Evolutionary conservation across 2,888 invertebrate species (phyloP).

Genomic region (Epicampocera succincta): DNA sequence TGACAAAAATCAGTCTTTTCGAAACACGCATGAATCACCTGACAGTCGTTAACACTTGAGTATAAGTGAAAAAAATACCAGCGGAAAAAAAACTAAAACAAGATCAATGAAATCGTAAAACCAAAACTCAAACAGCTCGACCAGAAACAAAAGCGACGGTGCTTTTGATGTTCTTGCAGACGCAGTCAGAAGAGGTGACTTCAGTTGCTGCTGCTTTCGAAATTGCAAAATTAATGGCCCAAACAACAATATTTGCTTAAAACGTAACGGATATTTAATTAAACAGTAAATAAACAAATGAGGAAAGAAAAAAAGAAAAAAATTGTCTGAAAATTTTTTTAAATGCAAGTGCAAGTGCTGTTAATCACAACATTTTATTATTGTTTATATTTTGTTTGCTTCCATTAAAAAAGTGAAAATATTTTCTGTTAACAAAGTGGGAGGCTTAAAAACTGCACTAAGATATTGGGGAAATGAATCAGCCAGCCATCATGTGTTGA

Average conservation of each 20-base stretch:
- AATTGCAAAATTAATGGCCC: no score
- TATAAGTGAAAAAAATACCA: not conserved
- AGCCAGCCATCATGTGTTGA: no score
- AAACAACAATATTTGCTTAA: conserved; percentile 2
- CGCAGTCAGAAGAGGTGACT: not conserved
- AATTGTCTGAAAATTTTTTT: not conserved
- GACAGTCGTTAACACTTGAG: conserved; percentile 49
- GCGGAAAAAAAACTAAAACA: not conserved
- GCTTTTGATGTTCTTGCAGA: conserved; percentile 14
- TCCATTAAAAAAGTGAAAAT: conserved; percentile 4
- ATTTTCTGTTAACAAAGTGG: conserved; percentile 13
- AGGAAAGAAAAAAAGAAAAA: not conserved
- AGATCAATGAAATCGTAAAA: conserved; percentile 35
- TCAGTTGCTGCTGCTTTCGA: not conserved
- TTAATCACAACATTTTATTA: not conserved
- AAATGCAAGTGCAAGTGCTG: conserved; percentile 57
- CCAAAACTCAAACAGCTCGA: not conserved
- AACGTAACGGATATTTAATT: conserved; percentile 30
- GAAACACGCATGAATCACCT: conserved; percentile 30
- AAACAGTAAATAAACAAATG: conserved; percentile 31
- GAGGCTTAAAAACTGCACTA: not conserved
- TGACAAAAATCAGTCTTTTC: conserved; percentile 38
- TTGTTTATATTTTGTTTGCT: not conserved
- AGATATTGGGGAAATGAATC: not conserved
- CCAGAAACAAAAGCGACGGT: conserved; percentile 9